Base-by-base conservation (phyloP, 2,113 vertebrate species). In the Semnopithecus entellus region DNA sequence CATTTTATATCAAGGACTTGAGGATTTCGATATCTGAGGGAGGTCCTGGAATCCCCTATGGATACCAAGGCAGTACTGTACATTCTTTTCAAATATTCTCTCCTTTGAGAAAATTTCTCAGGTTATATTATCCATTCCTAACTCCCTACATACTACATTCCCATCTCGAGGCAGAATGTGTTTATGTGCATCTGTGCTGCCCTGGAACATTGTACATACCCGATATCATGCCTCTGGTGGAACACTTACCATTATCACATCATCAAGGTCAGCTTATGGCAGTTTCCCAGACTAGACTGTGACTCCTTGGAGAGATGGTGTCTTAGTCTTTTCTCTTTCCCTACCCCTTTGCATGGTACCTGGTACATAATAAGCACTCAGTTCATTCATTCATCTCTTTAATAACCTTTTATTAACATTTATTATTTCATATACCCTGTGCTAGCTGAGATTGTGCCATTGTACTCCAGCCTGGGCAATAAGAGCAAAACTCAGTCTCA, bases 41-140 rank as follows among this genome's bases (percentile, higher is more conserved):
- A 30, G 43, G 73, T 76, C 40, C 73, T 48, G 43, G 73, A 76
- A 76, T 76, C 25, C 3, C 25, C 43, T 40, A 76, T 7, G 22
- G 72, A 30, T 30, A 76, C 27, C 1, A 7, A 76, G 25, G 73
- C 25, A 76, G 25, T 8, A 30, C 25, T 30, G 25, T 45, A 20
- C 10, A 35, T 40, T 16, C 9, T 48, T 88, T 97, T 85, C 35
- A 97, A 66, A 82, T 79, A 40, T 3, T 78, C 3, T 70, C 8
- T 93, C 50, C 32, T 94, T 59, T 59, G 86, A 86, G 89, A 95
- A 52, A 35, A 40, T 61, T 59, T 78, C 75, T 92, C 68, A 81
- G 81, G 14, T 20, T 50, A 20, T 30, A 16, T n/a, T 20, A 45
- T 13, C 2, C 30, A 5, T 73, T 76, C 76, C 90, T 82, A 40